These are phyloP conservation scores for Mionectes olivaceus DNA, from an alignment of 2,797 vertebrate species.

Conservation along the genomic window DNA sequence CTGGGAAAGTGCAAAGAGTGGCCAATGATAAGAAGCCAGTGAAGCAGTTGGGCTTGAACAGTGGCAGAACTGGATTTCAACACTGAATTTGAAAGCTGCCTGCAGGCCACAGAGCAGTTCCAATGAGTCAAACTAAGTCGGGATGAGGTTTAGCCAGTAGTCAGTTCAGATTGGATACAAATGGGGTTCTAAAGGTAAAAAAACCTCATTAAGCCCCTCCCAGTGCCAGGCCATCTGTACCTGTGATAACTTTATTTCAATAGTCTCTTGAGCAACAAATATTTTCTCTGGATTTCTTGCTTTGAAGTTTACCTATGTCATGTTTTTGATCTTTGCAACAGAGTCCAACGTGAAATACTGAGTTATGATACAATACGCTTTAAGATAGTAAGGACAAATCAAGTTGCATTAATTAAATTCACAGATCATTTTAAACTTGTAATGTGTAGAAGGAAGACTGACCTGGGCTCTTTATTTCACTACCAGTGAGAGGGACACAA, in stretches of 20 bases:
- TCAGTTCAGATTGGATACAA: neutral
- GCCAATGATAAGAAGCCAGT: neutral
- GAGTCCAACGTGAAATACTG: neutral
- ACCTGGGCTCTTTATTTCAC: neutral
- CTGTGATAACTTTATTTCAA: neutral
- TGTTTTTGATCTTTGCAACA: neutral
- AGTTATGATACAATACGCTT: neutral
- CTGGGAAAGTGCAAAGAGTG: neutral
- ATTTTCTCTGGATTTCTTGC: slow-evolving; percentile 40
- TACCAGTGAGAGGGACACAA: neutral
- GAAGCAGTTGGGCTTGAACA: neutral
- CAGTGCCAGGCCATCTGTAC: neutral
- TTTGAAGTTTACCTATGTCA: slow-evolving; percentile 51
- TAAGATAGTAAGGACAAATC: slow-evolving; percentile 21
- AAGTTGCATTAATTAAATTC: neutral
- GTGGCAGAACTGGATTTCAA: neutral
- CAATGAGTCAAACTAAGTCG: neutral
- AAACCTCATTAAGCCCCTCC: neutral
- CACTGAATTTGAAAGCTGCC: neutral
- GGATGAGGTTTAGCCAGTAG: neutral
- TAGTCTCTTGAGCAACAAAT: neutral
- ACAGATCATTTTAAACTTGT: neutral
- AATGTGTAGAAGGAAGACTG: neutral
- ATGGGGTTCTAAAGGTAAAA: neutral
- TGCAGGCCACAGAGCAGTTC: neutral